Conservation (phyloP, 2,113 vertebrate genomes). For the Meleagris gallopavo region DNA sequence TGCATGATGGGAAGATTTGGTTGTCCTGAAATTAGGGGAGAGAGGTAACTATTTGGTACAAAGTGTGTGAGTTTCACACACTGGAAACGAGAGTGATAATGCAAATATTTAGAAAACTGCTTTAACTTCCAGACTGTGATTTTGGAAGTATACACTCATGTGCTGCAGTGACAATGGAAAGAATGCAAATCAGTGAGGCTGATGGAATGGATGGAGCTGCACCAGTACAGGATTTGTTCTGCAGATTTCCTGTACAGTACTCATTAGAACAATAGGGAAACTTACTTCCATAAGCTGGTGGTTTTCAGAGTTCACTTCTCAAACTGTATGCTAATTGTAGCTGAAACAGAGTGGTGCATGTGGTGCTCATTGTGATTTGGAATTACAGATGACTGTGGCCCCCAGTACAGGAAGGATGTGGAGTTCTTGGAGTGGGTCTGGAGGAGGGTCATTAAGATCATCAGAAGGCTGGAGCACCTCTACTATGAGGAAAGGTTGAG, state of each 20-base stretch:
- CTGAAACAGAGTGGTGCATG: background rate
- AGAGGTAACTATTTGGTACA: background rate
- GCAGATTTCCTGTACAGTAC: conserved; percentile 52
- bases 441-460: no score
- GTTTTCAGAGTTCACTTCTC: conserved; percentile 12
- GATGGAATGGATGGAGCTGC: background rate
- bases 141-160: background rate
- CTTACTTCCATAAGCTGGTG: conserved; percentile 7
- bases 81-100: background rate
- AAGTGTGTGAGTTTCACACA: background rate
- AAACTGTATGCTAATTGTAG: background rate
- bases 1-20: conserved; percentile 14
- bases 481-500: no score
- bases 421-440: no score
- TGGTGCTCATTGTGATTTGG: background rate
- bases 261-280: conserved; percentile 37
- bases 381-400: background rate
- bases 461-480: no score
- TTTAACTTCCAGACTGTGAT: background rate
- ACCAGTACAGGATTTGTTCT: conserved; percentile 9
- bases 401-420: no score
- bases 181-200: background rate
- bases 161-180: background rate
- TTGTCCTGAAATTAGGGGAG: conserved; percentile 19
- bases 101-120: background rate